Evolutionary conservation across 2,113 vertebrate species (phyloP).

Genomic region (Actenoides lindsayi): DNA sequence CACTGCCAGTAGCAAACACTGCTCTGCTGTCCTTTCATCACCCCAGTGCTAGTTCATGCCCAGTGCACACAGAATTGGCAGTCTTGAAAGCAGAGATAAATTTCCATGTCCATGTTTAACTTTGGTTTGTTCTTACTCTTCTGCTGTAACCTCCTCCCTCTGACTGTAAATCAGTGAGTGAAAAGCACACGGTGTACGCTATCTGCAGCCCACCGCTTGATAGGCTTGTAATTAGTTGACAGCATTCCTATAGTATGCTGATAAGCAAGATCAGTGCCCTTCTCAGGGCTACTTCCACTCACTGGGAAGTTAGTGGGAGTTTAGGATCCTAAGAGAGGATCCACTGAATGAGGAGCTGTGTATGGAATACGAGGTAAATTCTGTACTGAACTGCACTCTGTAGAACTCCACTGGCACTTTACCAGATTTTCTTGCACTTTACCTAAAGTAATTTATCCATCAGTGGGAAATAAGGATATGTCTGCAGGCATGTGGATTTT

Average conservation of each 20-base stretch:
- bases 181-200: background rate
- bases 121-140: conserved; percentile 45
- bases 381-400: background rate
- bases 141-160: background rate
- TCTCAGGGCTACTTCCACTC: background rate
- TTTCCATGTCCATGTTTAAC: background rate
- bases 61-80: background rate
- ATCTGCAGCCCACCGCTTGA: background rate
- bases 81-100: background rate
- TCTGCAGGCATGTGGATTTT: background rate
- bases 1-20: background rate
- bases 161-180: conserved; percentile 13
- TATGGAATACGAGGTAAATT: background rate
- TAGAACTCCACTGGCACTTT: background rate
- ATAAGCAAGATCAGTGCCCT: background rate
- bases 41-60: background rate
- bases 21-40: background rate
- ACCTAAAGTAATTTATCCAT: background rate
- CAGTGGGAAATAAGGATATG: background rate
- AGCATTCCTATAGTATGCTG: background rate
- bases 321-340: background rate
- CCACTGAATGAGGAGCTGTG: background rate
- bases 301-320: background rate
- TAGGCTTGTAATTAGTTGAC: conserved; percentile 45
- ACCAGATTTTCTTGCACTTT: too few relatives aligned